Conservation (phyloP, 2,797 vertebrate genomes). For the Sebastes iracundus region DNA sequence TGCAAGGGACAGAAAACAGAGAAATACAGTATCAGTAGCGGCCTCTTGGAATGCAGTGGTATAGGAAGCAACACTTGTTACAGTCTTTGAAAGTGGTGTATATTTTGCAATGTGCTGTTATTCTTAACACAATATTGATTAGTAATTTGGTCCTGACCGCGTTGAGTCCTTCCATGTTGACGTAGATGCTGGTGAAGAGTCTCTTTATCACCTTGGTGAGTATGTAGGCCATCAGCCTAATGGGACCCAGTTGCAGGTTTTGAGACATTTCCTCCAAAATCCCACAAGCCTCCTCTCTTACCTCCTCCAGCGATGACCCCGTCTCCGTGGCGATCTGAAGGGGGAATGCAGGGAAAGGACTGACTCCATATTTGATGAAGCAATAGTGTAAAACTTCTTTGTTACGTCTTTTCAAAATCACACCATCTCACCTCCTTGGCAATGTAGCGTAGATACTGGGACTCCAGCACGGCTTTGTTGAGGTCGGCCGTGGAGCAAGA, state of each 20-base stretch:
- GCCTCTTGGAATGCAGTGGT: background rate
- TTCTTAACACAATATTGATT: background rate
- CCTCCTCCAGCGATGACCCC: conserved; percentile 80
- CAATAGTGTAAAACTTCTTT: background rate
- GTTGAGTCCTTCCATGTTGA: conserved; percentile 94
- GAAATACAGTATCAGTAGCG: background rate
- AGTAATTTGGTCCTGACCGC: conserved; percentile 79
- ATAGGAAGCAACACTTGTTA: background rate
- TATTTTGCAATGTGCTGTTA: background rate
- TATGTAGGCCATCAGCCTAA: conserved; percentile 89
- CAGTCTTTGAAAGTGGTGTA: background rate
- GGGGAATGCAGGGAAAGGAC: background rate
- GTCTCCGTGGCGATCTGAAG: conserved; percentile 87
- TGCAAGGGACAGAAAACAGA: conserved; percentile 48
- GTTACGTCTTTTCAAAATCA: background rate
- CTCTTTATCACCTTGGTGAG: conserved; percentile 92
- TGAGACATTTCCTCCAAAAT: conserved; percentile 96
- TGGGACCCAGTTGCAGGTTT: conserved; percentile 87
- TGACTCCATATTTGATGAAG: background rate
- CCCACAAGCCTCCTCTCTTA: conserved; percentile 85
- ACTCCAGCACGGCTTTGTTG: conserved; percentile 89
- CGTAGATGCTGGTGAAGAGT: conserved; percentile 88
- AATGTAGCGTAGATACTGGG: conserved; percentile 88
- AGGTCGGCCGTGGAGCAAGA: conserved; percentile 85
- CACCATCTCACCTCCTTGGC: conserved; percentile 85